Conservation (phyloP, 2,797 vertebrate genomes). For the Micropoecilia bifurca region DNA sequence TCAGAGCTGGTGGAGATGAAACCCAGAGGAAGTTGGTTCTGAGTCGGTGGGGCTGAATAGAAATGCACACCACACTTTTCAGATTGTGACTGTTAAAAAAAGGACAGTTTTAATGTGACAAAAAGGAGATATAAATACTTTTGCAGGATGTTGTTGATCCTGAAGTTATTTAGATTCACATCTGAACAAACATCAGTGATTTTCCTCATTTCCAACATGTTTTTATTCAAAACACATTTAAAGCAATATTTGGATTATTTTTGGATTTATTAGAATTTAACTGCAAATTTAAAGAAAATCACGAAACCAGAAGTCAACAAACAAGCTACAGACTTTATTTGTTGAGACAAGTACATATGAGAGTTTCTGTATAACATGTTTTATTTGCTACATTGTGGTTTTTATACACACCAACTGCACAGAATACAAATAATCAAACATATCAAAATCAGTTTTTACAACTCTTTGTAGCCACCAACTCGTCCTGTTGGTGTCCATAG, state of each 20-base stretch:
- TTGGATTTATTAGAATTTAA: neutral
- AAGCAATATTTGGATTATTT: neutral
- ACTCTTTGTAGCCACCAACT: constrained; percentile 91
- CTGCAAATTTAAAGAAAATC: neutral
- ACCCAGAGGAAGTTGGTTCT: neutral
- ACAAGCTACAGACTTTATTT: constrained; percentile 88
- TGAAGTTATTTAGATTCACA: neutral
- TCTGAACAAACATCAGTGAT: neutral
- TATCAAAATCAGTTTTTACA: constrained; percentile 94
- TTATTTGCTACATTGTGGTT: constrained; percentile 76
- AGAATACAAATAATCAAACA: constrained; percentile 93
- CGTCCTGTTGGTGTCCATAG: constrained; percentile 91
- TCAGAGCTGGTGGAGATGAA: neutral
- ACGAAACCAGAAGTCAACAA: constrained; percentile 67
- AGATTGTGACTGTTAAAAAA: neutral
- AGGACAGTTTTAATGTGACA: neutral
- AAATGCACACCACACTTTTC: neutral
- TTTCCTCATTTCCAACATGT: neutral
- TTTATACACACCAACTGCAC: constrained; percentile 88
- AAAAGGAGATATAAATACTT: neutral
- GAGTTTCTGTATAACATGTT: constrained; percentile 85
- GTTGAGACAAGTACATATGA: constrained; percentile 76
- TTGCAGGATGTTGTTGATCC: neutral
- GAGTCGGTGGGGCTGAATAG: too few relatives aligned
- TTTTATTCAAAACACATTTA: neutral